Base-by-base conservation (phyloP, 1,140 invertebrate genomes). In the Drosophila ananassae region DNA sequence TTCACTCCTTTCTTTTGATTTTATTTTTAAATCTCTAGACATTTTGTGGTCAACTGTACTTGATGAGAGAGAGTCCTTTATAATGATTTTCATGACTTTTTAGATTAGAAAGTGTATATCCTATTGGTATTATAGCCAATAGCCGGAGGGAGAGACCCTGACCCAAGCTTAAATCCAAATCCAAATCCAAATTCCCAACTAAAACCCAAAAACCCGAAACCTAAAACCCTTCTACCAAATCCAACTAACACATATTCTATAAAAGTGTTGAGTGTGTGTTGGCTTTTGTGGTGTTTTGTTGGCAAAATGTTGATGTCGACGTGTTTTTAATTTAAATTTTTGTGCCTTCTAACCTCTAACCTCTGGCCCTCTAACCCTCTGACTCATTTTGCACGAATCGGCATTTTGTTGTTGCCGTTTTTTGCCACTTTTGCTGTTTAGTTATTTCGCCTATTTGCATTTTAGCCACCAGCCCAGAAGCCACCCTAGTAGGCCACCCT, bases 301-400 rank as follows among this genome's bases (percentile, higher is more conserved):
- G 59, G 68, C 63, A 63, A 77, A 82, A 77, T 78, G 73, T 82
- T 74, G 72, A 73, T 85, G 78, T 74, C 63, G 68, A 87, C 74
- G 82, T 85, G 78, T 87, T 85, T 87, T 87, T 85, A 85, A 85
- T 85, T 85, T 87, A 78, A 85, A 85, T 72, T 73, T 82, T 71
- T 54, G 30, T 32, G 79, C 59, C 79, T 30, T 56, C 72, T 69
- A 5, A 17, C 41, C 30, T 32, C 3, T 13, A 13, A 10, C 24
- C 24, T 32, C 10, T n/a, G 12, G 48, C 6, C 48, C 7, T n/a
- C 4, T 55, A 52, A 7, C 37, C 7, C 2, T 2, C 37, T 48
- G 44, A 22, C 52, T 68, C 61, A 59, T 61, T 79, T 69, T 58
- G 63, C 78, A 73, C 60, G 78, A 80, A 60, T 77, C 73, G 73